Evolutionary conservation across 2,797 vertebrate genomes (phyloP).

Genomic region (Malacoraja senta): DNA sequence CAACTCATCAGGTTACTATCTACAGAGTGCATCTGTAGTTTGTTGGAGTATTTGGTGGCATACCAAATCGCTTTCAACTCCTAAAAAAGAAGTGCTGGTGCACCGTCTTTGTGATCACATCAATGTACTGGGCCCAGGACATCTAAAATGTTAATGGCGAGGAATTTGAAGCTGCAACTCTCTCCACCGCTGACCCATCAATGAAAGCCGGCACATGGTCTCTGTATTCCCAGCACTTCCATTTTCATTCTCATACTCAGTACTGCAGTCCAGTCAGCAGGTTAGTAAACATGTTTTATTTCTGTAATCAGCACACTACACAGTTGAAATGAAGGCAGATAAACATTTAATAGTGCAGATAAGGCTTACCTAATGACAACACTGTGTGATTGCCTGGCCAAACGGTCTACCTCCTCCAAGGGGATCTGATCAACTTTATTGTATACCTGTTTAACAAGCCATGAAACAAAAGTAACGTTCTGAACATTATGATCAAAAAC

Average conservation of each 20-base stretch:
- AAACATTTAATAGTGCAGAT: neutral
- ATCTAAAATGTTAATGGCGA: too few relatives aligned
- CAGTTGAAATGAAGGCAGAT: neutral
- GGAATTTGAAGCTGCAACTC: too few relatives aligned
- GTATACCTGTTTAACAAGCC: constrained; percentile 70
- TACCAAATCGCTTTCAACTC: too few relatives aligned
- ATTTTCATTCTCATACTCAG: neutral
- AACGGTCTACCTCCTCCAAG: constrained; percentile 90
- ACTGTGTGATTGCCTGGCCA: constrained; percentile 79
- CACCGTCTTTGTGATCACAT: too few relatives aligned
- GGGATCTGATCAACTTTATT: constrained; percentile 98
- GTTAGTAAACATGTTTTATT: neutral
- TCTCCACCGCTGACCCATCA: too few relatives aligned
- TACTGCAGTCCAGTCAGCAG: constrained; percentile 8
- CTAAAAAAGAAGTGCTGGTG: too few relatives aligned
- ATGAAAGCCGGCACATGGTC: too few relatives aligned
- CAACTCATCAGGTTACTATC: too few relatives aligned
- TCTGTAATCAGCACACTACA: neutral
- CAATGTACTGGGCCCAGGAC: too few relatives aligned
- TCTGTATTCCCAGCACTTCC: too few relatives aligned
- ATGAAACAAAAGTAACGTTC: constrained; percentile 35
- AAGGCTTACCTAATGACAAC: constrained; percentile 80
- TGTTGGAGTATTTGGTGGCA: too few relatives aligned
- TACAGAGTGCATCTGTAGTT: too few relatives aligned
- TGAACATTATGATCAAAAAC: neutral